Evolutionary conservation across 2,113 vertebrate species (phyloP).

Genomic region (Clupea harengus): DNA sequence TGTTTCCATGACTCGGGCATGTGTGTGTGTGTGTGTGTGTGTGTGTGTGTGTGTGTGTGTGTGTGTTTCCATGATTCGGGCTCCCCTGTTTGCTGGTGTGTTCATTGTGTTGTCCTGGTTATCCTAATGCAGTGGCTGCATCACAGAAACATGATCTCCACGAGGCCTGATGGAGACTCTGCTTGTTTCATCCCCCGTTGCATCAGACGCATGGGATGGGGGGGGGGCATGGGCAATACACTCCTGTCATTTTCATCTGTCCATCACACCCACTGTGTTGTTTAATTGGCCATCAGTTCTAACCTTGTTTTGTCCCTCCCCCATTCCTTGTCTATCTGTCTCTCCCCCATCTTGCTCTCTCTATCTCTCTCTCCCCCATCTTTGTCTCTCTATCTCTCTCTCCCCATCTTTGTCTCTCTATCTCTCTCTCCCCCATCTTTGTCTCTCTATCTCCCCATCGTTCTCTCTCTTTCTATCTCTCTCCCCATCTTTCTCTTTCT

Average conservation of each 20-base stretch:
- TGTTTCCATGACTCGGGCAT: not conserved
- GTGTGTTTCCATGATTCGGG: not conserved
- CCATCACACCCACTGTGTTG: not conserved
- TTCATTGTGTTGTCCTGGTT: not conserved
- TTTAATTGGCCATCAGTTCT: not conserved
- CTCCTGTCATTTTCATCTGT: not conserved
- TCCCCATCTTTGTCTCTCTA: not conserved
- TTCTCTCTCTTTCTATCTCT: not conserved
- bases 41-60: too few species aligned
- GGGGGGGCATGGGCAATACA: not conserved
- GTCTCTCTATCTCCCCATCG: too few species aligned
- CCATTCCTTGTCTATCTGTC: conserved; percentile 18
- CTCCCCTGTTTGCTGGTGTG: not conserved
- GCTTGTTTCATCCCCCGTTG: not conserved
- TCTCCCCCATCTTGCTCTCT: conserved; percentile 29
- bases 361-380: not conserved
- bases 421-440: too few species aligned
- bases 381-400: not conserved
- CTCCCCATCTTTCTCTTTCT: not conserved
- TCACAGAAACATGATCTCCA: not conserved
- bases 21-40: too few species aligned
- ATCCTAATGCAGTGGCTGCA: not conserved
- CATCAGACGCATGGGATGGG: not conserved
- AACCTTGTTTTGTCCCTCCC: conserved; percentile 40
- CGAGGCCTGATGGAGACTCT: not conserved